Evolutionary conservation across 2,113 vertebrate species (phyloP).

Genomic region (Muntiacus reevesi): DNA sequence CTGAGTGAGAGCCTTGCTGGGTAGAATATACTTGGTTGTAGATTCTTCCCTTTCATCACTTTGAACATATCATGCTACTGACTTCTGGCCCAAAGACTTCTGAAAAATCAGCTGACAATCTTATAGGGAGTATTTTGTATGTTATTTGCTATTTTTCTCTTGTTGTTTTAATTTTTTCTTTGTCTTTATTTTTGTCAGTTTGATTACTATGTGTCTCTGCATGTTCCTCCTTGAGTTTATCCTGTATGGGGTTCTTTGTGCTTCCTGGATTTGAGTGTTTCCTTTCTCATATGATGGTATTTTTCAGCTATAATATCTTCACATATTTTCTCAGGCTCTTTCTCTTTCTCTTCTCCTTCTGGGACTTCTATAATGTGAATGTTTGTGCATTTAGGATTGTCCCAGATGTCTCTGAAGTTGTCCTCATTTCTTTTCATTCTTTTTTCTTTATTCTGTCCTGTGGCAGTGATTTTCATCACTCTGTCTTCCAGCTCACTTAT

Average conservation of each 20-base stretch:
- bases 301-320: background rate
- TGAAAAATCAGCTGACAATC: background rate
- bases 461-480: background rate
- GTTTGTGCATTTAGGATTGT: background rate
- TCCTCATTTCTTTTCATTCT: background rate
- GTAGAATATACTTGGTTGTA: background rate
- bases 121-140: background rate
- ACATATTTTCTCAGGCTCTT: background rate
- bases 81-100: background rate
- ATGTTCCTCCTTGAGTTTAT: background rate
- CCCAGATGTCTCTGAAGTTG: background rate
- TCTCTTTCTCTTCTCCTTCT: background rate
- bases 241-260: background rate
- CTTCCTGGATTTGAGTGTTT: background rate
- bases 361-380: background rate
- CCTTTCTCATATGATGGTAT: background rate
- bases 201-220: background rate
- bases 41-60: background rate
- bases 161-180: background rate
- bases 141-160: background rate
- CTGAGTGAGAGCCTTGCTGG: background rate
- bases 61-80: background rate
- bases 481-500: background rate
- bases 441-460: background rate
- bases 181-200: background rate